phyloP scores from a whole-genome alignment of 1,140 invertebrate genomes.

The Geopemphigus sp. region DNA sequence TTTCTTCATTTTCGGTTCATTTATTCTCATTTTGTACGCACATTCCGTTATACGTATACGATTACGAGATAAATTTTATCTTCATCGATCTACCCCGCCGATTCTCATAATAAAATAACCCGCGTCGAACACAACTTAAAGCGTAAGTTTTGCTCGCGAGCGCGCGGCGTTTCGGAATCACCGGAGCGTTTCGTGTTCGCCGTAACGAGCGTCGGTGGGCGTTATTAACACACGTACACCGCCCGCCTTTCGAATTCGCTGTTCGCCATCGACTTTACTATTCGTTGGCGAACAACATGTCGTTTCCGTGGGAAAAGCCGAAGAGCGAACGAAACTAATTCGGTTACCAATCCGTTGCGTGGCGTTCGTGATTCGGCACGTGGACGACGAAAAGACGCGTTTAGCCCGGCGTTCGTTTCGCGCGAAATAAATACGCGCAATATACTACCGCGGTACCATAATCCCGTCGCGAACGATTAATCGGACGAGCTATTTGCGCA shows the following conservation, averaged over 20 bases:
- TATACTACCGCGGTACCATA: too few relatives aligned
- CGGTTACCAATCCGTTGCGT: too few relatives aligned
- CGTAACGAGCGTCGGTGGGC: background rate
- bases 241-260: background rate
- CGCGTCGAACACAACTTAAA: constrained; percentile 5
- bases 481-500: too few relatives aligned
- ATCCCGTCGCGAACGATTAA: too few relatives aligned
- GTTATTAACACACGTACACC: background rate
- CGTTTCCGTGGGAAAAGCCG: background rate
- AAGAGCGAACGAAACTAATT: background rate
- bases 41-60: background rate
- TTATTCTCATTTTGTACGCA: constrained; percentile 2
- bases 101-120: background rate
- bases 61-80: constrained; percentile 2
- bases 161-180: background rate
- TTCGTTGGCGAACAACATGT: background rate
- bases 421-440: too few relatives aligned
- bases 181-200: background rate
- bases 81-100: background rate
- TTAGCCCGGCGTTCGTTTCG: too few relatives aligned
- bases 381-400: too few relatives aligned
- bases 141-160: background rate
- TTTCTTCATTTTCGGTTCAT: background rate
- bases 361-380: too few relatives aligned
- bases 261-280: background rate